phyloP scores from a whole-genome alignment of 2,113 vertebrate species.

The Sus scrofa region DNA sequence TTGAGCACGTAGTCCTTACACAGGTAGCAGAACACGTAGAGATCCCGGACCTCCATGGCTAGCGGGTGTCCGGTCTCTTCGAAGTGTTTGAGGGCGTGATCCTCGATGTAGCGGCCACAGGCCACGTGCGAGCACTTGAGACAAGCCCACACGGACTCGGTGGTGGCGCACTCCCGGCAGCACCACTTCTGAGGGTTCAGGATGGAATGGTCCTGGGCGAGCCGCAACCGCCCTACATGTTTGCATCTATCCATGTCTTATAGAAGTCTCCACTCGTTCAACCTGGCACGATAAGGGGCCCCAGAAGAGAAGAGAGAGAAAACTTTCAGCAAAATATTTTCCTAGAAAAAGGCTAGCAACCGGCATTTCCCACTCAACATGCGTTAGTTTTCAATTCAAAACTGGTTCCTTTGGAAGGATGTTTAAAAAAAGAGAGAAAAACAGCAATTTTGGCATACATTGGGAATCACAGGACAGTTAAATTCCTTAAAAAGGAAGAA shows the following conservation, averaged over 20 bases:
- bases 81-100: constrained; percentile 97
- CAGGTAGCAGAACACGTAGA: constrained; percentile 98
- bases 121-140: constrained; percentile 99
- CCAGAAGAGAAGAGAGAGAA: neutral
- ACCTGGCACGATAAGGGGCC: constrained; percentile 69
- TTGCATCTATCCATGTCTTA: constrained; percentile 99
- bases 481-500: neutral
- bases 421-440: neutral
- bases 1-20: constrained; percentile 98
- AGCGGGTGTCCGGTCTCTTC: constrained; percentile 94
- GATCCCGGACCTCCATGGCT: constrained; percentile 98
- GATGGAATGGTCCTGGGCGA: constrained; percentile 98
- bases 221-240: constrained; percentile 97
- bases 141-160: constrained; percentile 98
- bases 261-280: constrained; percentile 80
- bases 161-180: constrained; percentile 95
- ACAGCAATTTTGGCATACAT: neutral
- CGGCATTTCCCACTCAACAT: constrained; percentile 32
- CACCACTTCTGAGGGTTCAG: constrained; percentile 99
- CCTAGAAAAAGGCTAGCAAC: neutral
- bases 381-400: constrained; percentile 52
- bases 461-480: neutral
- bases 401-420: neutral
- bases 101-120: constrained; percentile 96
- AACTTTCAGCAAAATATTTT: constrained; percentile 62